These are phyloP conservation scores for Gavialis gangeticus DNA, from an alignment of 2,113 vertebrate genomes.

Conservation along the genomic window DNA sequence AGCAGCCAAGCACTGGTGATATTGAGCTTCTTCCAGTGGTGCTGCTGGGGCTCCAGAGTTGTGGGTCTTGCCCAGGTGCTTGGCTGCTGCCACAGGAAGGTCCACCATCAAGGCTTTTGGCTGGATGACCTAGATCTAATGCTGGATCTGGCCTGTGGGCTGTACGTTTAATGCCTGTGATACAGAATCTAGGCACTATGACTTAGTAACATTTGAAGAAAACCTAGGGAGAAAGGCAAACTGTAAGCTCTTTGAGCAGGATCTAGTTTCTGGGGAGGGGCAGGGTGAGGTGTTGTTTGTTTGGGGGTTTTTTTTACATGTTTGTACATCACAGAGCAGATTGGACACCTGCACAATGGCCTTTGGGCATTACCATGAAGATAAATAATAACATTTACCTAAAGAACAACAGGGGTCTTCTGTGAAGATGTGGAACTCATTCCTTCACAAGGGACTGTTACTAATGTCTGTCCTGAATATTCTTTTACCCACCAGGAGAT, in stretches of 20 bases:
- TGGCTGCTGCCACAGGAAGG: no score
- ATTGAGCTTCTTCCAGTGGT: no score
- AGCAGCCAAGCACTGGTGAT: no score
- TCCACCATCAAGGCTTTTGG: no score
- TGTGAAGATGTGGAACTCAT: background rate
- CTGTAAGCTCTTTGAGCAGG: background rate
- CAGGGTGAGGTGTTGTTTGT: no score
- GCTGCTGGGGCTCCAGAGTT: no score
- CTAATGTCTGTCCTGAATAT: background rate
- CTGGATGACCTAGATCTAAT: no score
- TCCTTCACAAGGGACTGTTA: background rate
- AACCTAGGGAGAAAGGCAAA: background rate
- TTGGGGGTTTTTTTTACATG: background rate
- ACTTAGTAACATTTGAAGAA: background rate
- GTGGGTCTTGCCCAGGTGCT: no score
- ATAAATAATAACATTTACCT: background rate
- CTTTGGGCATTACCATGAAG: background rate
- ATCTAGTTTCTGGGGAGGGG: no score
- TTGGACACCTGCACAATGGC: background rate
- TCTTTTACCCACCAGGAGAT: background rate
- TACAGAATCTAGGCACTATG: background rate
- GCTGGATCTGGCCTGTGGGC: background rate
- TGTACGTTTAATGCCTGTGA: background rate
- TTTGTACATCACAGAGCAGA: background rate
- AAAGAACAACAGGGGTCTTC: background rate